A percentile compares a stretch with the other conserved stretches of the same genome.
Conservation (phyloP, 2,797 vertebrate genomes). For the Vultur gryphus region DNA sequence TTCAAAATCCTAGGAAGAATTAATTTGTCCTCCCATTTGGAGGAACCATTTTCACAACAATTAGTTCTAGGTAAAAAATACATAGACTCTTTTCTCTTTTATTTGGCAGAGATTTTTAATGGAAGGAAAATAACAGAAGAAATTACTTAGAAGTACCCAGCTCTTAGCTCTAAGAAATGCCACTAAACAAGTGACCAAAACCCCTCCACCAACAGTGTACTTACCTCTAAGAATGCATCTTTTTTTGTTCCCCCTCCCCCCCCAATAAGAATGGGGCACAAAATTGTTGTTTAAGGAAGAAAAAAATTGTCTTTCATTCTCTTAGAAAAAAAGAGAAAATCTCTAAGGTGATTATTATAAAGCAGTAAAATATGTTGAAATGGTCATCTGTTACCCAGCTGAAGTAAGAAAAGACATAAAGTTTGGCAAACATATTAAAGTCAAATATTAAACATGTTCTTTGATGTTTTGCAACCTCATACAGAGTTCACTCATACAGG, state of each 20-base stretch:
- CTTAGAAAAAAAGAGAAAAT: not conserved
- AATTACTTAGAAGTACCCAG: not conserved
- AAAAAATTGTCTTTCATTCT: not conserved
- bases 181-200: not conserved
- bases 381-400: slow-evolving; percentile 30
- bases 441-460: not conserved
- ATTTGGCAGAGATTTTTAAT: not conserved
- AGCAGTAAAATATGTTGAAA: not conserved
- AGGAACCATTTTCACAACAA: not conserved
- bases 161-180: not conserved
- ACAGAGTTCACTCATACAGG: not conserved
- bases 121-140: not conserved
- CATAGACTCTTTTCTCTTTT: accelerated
- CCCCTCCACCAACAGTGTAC: not conserved
- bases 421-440: not conserved
- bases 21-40: not conserved
- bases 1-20: not conserved
- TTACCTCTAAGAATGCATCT: not conserved
- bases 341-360: not conserved
- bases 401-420: not conserved
- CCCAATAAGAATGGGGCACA: not conserved
- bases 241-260: accelerated
- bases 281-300: not conserved
- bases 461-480: slow-evolving; percentile 8
- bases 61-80: not conserved